Percentiles rank a stretch among this genome's conserved stretches.
phyloP scores from a whole-genome alignment of 2,797 vertebrate genomes.

The Pterois miles region DNA sequence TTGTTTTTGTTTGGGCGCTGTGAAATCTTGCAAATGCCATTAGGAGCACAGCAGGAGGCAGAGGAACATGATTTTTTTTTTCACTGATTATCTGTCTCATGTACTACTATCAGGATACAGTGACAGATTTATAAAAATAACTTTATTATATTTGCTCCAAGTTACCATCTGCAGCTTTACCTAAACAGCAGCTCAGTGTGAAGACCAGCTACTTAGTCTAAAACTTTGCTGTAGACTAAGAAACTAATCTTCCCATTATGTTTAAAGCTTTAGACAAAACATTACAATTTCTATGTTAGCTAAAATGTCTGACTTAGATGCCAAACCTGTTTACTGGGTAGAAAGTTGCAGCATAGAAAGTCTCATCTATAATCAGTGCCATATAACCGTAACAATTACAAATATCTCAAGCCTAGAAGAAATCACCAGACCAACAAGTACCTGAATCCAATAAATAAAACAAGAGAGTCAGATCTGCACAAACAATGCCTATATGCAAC shows the following conservation, averaged over 20 bases:
- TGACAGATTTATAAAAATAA: too few relatives aligned
- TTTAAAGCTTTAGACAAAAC: conserved; percentile 6
- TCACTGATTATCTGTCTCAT: too few relatives aligned
- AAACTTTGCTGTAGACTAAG: neutral
- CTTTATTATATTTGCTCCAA: too few relatives aligned
- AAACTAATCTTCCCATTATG: neutral
- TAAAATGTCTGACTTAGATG: conserved; percentile 5
- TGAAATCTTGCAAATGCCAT: too few relatives aligned
- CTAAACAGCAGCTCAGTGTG: neutral
- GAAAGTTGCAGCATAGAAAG: conserved; percentile 12
- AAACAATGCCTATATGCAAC: conserved; percentile 32
- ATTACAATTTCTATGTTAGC: neutral
- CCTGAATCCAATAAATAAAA: conserved; percentile 4
- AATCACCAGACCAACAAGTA: conserved; percentile 15
- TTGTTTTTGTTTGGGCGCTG: too few relatives aligned
- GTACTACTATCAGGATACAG: too few relatives aligned
- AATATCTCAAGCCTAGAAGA: neutral
- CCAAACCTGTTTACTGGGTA: conserved; percentile 5
- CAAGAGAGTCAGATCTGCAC: neutral
- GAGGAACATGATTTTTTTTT: too few relatives aligned
- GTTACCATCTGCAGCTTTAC: too few relatives aligned
- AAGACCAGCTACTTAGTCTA: neutral
- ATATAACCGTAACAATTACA: neutral
- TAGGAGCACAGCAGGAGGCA: too few relatives aligned
- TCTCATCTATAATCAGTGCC: neutral